Base-by-base conservation (phyloP, 2,888 invertebrate genomes). In the Himalopsyche anomala region DNA sequence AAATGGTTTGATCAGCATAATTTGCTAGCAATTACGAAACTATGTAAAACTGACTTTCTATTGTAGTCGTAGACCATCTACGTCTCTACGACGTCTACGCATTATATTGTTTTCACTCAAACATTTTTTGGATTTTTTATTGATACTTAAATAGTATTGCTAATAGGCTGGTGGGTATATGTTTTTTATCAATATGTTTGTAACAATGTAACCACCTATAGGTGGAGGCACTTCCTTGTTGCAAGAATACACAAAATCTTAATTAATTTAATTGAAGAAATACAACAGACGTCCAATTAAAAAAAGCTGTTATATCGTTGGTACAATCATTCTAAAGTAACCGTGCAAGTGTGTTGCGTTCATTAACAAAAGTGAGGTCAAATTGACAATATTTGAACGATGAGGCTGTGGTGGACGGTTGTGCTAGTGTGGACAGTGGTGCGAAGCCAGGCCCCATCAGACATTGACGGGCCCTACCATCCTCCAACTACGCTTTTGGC, bases 401-500 rank as follows among this genome's bases (percentile, higher is more conserved):
- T 62, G 62, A 6, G 62, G 19, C 19, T 62, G 62, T 62, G 80
- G 36, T 51, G 51, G 83, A 74, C 19, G 6, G 40, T 12, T 83
- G 45, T 55, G 83, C 40, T 62, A 19, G 51, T 38, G 38, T 81
- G 19, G 28, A 56, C 74, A 42, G 79, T 28, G 45, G 86, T 38
- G 38, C 38, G 74, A 51, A 79, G n/a, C 55, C 51, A 79, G 15
- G 85, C 40, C 9, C 54, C 42, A 4, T 40, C 79, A 15, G 56
- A 11, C 9, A 19, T 80, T 11, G 86, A 84, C 82, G 86, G 87
- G 45, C 83, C 86, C 12, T 80, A 87, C 45, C 28, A 83, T 36
- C 81, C 84, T 6, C 85, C 86, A 9, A 80, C 87, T 90, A 91
- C 91, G 62, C 93, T 95, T 89, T 95, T 94, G 87, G 95, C 96